These are phyloP conservation scores for Acleris holmiana DNA, from an alignment of 2,888 invertebrate species.

Conservation along the genomic window DNA sequence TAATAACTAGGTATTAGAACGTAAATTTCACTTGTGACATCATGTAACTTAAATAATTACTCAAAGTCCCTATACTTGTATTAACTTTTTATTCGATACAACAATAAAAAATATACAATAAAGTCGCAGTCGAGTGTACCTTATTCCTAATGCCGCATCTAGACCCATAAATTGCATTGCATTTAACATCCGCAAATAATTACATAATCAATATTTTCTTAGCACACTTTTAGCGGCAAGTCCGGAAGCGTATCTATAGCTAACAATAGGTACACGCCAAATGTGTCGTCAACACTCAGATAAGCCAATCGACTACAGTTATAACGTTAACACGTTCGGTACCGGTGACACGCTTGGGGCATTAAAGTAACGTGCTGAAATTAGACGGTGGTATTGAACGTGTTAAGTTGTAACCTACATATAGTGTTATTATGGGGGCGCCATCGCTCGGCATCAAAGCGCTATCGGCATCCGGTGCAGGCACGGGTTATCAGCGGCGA, in stretches of 20 bases:
- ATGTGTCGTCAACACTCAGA: slow-evolving; percentile 33
- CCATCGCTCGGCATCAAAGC: slow-evolving; percentile 76
- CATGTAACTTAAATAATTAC: too few relatives aligned
- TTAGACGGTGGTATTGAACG: too few relatives aligned
- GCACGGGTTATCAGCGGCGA: slow-evolving; percentile 76
- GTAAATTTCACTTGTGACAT: too few relatives aligned
- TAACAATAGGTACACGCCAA: slow-evolving; percentile 20
- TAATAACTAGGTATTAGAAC: too few relatives aligned
- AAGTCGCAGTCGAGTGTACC: too few relatives aligned
- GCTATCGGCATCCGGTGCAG: slow-evolving; percentile 78
- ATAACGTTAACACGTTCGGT: slow-evolving; percentile 17
- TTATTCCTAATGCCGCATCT: too few relatives aligned
- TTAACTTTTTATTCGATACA: too few relatives aligned
- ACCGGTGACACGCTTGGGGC: too few relatives aligned
- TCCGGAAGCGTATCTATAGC: slow-evolving; percentile 24
- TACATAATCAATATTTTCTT: slow-evolving; percentile 31
- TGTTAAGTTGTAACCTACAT: slow-evolving; percentile 22
- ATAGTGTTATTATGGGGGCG: slow-evolving; percentile 52
- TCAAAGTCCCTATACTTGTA: too few relatives aligned
- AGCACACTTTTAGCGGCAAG: slow-evolving; percentile 22
- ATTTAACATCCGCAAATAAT: slow-evolving; percentile 23
- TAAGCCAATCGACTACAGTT: slow-evolving; percentile 33
- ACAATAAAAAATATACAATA: too few relatives aligned
- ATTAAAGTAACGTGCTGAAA: too few relatives aligned
- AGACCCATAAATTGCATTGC: slow-evolving; percentile 1